Conservation (phyloP, 2,888 invertebrate genomes). For the Eristalis pertinax region DNA sequence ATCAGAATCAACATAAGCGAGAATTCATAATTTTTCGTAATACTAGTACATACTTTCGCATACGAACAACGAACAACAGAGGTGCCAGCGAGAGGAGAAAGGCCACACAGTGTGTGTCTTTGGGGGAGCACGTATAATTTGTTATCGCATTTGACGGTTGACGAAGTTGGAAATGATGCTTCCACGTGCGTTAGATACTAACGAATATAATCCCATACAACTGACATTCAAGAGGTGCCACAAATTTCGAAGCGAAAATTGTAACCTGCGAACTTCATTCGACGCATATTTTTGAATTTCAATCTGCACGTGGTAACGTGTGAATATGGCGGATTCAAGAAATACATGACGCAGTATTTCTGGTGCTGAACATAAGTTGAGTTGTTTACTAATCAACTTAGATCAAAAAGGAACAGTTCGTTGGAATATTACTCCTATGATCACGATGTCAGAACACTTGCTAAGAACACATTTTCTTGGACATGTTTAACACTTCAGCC, state of each 20-base stretch:
- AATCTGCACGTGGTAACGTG: not conserved
- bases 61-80: not conserved
- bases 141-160: constrained; percentile 1
- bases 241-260: not conserved
- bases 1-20: constrained; percentile 7
- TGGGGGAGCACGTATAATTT: not conserved
- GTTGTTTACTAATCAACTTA: too few relatives aligned
- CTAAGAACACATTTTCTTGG: too few relatives aligned
- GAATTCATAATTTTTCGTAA: constrained; percentile 21
- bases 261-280: not conserved
- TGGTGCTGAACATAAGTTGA: too few relatives aligned
- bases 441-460: too few relatives aligned
- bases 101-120: not conserved
- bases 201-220: not conserved
- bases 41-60: not conserved
- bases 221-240: not conserved
- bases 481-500: too few relatives aligned
- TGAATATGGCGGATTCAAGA: not conserved
- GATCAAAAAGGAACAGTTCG: too few relatives aligned
- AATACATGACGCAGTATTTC: too few relatives aligned
- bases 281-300: not conserved
- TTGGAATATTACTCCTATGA: too few relatives aligned
- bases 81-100: constrained; percentile 14
- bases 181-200: not conserved
- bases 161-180: not conserved